Conservation (phyloP, 2,888 invertebrate species). For the Tipula vernalis region DNA sequence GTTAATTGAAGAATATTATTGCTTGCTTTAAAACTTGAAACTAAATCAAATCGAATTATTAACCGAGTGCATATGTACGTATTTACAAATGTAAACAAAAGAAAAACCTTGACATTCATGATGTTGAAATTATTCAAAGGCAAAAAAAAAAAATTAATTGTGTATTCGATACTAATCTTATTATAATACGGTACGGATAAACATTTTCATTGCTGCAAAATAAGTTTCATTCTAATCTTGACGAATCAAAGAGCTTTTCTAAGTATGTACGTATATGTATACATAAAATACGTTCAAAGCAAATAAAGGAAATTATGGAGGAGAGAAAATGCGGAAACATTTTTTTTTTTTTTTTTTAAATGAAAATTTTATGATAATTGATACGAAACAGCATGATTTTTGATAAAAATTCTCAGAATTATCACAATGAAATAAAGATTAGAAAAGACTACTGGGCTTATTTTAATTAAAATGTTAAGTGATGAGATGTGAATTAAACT, state of each 20-base stretch:
- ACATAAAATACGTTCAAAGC: neutral
- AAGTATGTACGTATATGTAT: neutral
- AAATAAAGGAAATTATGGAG: neutral
- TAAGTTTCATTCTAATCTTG: neutral
- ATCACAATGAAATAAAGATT: neutral
- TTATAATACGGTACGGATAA: neutral
- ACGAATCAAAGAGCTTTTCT: neutral
- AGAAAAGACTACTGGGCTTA: neutral
- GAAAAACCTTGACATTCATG: neutral
- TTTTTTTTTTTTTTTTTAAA: neutral
- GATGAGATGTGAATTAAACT: neutral
- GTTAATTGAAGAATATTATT: neutral
- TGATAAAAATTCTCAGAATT: neutral
- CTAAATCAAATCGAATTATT: neutral
- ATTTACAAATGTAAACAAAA: neutral
- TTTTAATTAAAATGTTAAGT: conserved; percentile 4
- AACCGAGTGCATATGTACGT: neutral
- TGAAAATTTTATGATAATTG: conserved; percentile 4
- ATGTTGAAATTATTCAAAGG: neutral
- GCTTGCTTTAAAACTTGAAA: too few relatives aligned
- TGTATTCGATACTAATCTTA: neutral
- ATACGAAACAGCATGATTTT: neutral
- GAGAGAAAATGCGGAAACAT: neutral
- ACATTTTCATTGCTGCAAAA: neutral
- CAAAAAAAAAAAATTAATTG: neutral